A percentile compares a stretch with the other conserved stretches of the same genome.
Evolutionary conservation across 2,888 invertebrate species (phyloP).

Genomic region (Noctua pronuba): DNA sequence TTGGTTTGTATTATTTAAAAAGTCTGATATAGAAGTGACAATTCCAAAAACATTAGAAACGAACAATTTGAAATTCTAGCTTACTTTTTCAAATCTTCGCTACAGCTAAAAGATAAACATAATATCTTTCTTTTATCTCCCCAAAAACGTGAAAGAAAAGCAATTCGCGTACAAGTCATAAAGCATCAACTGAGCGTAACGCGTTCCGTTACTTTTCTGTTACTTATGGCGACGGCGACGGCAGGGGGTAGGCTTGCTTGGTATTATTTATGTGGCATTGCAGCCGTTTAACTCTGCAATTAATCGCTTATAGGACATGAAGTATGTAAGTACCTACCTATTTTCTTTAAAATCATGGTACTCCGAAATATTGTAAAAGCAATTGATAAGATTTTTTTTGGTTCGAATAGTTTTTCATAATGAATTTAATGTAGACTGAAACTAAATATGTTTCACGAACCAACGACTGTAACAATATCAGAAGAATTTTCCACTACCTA

Average conservation of each 20-base stretch:
- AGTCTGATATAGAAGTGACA: neutral
- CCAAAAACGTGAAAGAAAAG: conserved; percentile 24
- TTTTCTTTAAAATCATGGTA: neutral
- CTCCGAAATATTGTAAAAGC: neutral
- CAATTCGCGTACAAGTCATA: conserved; percentile 47
- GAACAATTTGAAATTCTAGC: neutral
- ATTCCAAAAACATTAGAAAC: neutral
- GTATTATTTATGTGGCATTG: conserved; percentile 59
- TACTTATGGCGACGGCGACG: conserved; percentile 48
- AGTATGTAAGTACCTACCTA: neutral
- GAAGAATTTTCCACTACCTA: conserved; percentile 5
- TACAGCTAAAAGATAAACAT: conserved; percentile 37
- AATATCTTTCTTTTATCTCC: conserved; percentile 25
- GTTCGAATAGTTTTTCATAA: neutral
- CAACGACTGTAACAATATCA: neutral
- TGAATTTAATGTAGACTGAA: neutral
- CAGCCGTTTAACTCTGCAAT: conserved; percentile 50
- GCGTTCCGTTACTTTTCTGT: conserved; percentile 50
- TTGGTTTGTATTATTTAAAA: neutral
- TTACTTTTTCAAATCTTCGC: neutral
- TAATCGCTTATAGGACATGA: conserved; percentile 34
- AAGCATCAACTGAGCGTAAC: conserved; percentile 58
- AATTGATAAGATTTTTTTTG: neutral
- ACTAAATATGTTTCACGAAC: neutral
- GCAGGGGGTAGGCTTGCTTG: conserved; percentile 41